Percentiles rank a stretch among this genome's conserved stretches.
These are phyloP conservation scores for Ursus arctos DNA, from an alignment of 2,113 vertebrate species.

Conservation along the genomic window DNA sequence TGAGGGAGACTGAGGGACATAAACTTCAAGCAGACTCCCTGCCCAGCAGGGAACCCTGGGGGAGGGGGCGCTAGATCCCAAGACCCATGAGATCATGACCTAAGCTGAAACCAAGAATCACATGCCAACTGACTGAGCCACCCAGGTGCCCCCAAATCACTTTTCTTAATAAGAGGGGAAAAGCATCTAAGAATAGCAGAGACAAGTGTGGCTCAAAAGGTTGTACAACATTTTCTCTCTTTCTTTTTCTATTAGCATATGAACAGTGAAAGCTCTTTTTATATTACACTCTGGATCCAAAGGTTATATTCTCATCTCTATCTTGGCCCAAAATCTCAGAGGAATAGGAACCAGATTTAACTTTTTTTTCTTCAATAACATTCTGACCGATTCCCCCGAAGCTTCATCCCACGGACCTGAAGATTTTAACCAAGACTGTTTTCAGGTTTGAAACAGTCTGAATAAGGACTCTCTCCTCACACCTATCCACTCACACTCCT, in stretches of 20 bases:
- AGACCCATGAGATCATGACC: neutral
- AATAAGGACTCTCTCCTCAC: neutral
- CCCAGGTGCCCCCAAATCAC: neutral
- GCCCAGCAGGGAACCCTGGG: too few species aligned
- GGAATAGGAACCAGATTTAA: neutral
- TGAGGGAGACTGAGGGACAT: neutral
- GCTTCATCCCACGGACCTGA: neutral
- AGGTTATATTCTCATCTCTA: neutral
- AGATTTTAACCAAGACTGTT: neutral
- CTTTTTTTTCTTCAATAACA: neutral
- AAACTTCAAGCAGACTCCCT: neutral
- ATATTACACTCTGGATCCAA: neutral
- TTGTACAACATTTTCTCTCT: fast-evolving
- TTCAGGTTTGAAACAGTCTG: neutral
- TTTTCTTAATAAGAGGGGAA: neutral
- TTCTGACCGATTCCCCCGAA: neutral
- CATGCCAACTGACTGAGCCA: neutral
- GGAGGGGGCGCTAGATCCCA: neutral
- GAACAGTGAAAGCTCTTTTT: neutral
- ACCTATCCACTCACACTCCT: neutral
- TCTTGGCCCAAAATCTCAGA: neutral
- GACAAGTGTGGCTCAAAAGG: neutral
- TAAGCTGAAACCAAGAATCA: neutral
- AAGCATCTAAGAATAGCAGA: neutral
- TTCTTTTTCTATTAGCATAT: neutral